These are phyloP conservation scores for Sesamia nonagrioides DNA, from an alignment of 1,140 invertebrate species.

Conservation along the genomic window DNA sequence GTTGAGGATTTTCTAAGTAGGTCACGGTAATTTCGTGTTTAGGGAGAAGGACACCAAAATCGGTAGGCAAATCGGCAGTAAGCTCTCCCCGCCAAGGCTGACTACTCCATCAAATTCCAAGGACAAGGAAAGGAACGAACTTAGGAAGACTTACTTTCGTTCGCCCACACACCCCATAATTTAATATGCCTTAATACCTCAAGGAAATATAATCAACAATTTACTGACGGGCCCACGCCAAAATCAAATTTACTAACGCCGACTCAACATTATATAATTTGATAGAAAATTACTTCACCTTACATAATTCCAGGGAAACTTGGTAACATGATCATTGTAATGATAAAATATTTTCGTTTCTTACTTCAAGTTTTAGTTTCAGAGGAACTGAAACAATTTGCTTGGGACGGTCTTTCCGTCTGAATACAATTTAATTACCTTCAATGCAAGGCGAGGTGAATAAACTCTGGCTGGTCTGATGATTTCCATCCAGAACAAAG, in stretches of 20 bases:
- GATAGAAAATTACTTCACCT: constrained; percentile 16
- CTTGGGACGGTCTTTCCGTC: too few species aligned
- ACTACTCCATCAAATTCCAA: not conserved
- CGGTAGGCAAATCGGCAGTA: too few species aligned
- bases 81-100: too few species aligned
- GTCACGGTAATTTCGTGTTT: too few species aligned
- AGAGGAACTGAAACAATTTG: too few species aligned
- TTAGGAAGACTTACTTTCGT: not conserved
- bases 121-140: not conserved
- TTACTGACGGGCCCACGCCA: not conserved
- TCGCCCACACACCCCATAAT: not conserved
- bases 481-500: too few species aligned
- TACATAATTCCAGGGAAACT: constrained; percentile 14
- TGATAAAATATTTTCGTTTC: constrained; percentile 17
- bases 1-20: too few species aligned
- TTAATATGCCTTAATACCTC: constrained; percentile 4
- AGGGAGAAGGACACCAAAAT: too few species aligned
- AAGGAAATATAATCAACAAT: constrained; percentile 14
- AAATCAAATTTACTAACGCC: constrained; percentile 17
- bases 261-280: constrained; percentile 13
- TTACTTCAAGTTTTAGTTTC: not conserved
- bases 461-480: too few species aligned
- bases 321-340: constrained; percentile 14
- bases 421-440: too few species aligned
- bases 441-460: too few species aligned